These are phyloP conservation scores for Gryllus longicercus DNA, from an alignment of 2,888 invertebrate species.

Conservation along the genomic window DNA sequence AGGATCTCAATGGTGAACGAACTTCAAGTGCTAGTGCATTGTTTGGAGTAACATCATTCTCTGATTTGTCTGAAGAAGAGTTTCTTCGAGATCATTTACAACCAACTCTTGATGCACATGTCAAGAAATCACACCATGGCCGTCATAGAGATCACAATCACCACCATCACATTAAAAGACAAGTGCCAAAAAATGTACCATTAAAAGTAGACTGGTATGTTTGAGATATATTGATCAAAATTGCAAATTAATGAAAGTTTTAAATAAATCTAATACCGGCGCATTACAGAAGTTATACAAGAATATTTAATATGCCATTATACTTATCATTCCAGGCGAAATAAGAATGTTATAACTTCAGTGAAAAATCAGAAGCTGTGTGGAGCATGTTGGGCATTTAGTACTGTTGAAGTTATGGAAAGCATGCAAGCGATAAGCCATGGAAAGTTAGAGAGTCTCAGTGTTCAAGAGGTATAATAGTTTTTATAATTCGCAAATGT, in stretches of 20 bases:
- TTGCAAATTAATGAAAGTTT: slow-evolving; percentile 12
- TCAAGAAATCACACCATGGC: slow-evolving; percentile 29
- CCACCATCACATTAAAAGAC: slow-evolving; percentile 37
- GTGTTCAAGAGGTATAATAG: slow-evolving; percentile 63
- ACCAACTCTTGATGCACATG: slow-evolving; percentile 41
- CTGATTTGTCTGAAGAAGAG: slow-evolving; percentile 61
- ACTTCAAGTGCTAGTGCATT: slow-evolving; percentile 51
- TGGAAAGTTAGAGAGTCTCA: slow-evolving; percentile 58
- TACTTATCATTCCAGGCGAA: slow-evolving; percentile 55
- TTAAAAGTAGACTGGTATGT: slow-evolving; percentile 56
- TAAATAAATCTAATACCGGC: not conserved
- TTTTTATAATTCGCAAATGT: slow-evolving; percentile 25
- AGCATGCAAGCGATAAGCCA: slow-evolving; percentile 69
- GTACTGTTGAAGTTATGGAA: slow-evolving; percentile 70
- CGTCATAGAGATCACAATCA: slow-evolving; percentile 29
- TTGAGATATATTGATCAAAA: slow-evolving; percentile 1
- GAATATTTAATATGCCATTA: not conserved
- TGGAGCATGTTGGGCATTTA: slow-evolving; percentile 87
- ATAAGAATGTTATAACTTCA: slow-evolving; percentile 61
- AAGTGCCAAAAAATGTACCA: slow-evolving; percentile 45
- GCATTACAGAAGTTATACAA: too few species aligned
- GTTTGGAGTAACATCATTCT: slow-evolving; percentile 60
- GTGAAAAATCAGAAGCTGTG: slow-evolving; percentile 71
- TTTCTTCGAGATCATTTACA: slow-evolving; percentile 53
- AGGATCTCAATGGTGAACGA: slow-evolving; percentile 50